Evolutionary conservation across 92 coral and sea anemone species (phyloP).

Genomic region (Palythoa grandis): DNA sequence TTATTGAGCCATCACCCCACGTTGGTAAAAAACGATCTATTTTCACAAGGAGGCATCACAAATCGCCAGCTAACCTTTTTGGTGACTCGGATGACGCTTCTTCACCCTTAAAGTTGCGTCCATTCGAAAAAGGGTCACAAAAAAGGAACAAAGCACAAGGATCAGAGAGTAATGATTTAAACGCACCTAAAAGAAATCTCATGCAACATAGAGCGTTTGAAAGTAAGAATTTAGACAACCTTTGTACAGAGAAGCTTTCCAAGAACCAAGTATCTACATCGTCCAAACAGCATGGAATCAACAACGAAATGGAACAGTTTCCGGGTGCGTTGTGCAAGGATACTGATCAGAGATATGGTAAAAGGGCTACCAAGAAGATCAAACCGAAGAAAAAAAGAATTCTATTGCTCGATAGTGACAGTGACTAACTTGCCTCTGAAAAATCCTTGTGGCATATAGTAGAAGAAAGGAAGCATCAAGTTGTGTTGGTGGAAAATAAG

Average conservation of each 20-base stretch:
- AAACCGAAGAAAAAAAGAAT: constrained; percentile 19
- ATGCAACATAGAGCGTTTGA: constrained; percentile 23
- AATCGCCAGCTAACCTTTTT: constrained; percentile 27
- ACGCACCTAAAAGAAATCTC: constrained; percentile 7
- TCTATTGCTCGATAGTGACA: constrained; percentile 19
- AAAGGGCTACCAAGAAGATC: background rate
- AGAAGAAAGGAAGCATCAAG: too few species aligned
- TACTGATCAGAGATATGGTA: background rate
- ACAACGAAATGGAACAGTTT: background rate
- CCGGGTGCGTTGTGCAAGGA: background rate
- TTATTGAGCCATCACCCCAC: constrained; percentile 35
- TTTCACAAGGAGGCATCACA: constrained; percentile 39
- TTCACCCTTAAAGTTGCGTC: background rate
- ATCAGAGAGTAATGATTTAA: background rate
- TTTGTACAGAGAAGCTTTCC: background rate
- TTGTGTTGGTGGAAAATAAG: too few species aligned
- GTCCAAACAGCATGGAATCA: background rate
- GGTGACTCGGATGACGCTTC: background rate
- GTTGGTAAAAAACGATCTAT: constrained; percentile 23
- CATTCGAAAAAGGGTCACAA: background rate
- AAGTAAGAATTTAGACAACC: background rate
- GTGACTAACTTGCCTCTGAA: background rate
- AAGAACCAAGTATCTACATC: background rate
- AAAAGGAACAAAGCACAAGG: background rate
- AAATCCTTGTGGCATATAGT: too few species aligned